Evolutionary conservation across 2,888 invertebrate genomes (phyloP), one percentile per base, ranked within the genome.

Genomic region (Drosophila subquinaria): DNA sequence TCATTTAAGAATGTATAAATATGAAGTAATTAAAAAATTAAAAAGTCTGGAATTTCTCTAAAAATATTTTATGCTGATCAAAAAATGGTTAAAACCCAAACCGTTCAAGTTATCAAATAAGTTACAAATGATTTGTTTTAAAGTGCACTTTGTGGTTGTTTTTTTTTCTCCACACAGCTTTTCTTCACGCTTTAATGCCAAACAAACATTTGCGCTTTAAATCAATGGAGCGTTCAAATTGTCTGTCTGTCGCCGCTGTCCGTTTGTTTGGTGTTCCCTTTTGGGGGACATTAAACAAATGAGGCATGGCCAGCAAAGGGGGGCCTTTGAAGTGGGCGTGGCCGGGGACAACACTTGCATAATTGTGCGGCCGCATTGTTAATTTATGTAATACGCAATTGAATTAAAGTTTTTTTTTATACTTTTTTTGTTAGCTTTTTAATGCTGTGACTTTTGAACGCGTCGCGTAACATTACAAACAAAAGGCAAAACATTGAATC

Each of bases 371-470:
- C 77, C 78, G 76, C 81, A 84, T 61, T 82, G 88, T 89, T 73
- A 73, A 76, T 84, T 81, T 74, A 71, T 67, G 77, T 80, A 76
- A 87, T 80, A 83, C 84, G 89, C 90, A 88, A 85, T 90, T 89
- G 75, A 82, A 90, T 90, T 89, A 79, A 89, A 57, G 47, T 47
- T 57, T 45, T 36, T 51, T 51, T 40, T 53, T 38, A 17, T 23
- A 4, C 8, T 3, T 42, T 61, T 63, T 89, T 81, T 78, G 71
- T 89, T 87, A 62, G 60, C 59, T 40, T 47, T 74, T 69, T 45
- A 60, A 63, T 78, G 70, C 68, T 71, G 72, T 65, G 76, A 76
- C 67, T 76, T 63, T 23, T 52, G 61, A 66, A 50, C 62, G 64
- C 47, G 56, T 63, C 59, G 55, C 56, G 35, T 4, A 45, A 55